phyloP scores from a whole-genome alignment of 2,888 invertebrate genomes.

The Platerodrilus igneus region DNA sequence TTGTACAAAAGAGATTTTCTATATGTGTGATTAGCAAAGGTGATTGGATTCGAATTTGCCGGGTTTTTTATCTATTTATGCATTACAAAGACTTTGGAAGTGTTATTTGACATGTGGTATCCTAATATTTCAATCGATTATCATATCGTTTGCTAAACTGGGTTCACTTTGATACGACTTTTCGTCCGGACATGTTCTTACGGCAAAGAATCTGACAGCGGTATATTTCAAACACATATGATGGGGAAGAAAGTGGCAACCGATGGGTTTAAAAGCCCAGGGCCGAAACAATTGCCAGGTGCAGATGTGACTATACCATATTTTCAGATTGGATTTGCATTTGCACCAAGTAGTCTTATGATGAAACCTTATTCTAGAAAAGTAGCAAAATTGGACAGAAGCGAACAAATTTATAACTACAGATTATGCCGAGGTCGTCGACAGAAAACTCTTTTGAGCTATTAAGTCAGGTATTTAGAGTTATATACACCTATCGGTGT shows the following conservation, averaged over 20 bases:
- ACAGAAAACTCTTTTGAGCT: conserved; percentile 5
- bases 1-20: too few species aligned
- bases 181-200: too few species aligned
- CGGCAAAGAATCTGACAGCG: too few species aligned
- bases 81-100: too few species aligned
- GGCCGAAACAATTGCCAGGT: neutral
- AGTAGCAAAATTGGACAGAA: neutral
- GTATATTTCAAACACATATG: neutral
- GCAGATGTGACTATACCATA: neutral
- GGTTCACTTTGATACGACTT: too few species aligned
- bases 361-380: conserved; percentile 4
- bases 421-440: conserved; percentile 1
- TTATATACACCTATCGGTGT: conserved; percentile 5
- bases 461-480: conserved; percentile 1
- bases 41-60: too few species aligned
- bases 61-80: too few species aligned
- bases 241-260: conserved; percentile 6
- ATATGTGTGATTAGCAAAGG: too few species aligned
- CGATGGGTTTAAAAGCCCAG: conserved; percentile 1
- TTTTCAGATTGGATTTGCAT: conserved; percentile 4
- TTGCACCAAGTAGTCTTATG: neutral
- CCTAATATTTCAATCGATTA: too few species aligned
- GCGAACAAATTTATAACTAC: conserved; percentile 4
- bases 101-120: too few species aligned
- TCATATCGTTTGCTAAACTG: too few species aligned